A percentile compares a stretch with the other conserved stretches of the same genome.
phyloP scores from a whole-genome alignment of 2,113 vertebrate genomes.

The Solea senegalensis region DNA sequence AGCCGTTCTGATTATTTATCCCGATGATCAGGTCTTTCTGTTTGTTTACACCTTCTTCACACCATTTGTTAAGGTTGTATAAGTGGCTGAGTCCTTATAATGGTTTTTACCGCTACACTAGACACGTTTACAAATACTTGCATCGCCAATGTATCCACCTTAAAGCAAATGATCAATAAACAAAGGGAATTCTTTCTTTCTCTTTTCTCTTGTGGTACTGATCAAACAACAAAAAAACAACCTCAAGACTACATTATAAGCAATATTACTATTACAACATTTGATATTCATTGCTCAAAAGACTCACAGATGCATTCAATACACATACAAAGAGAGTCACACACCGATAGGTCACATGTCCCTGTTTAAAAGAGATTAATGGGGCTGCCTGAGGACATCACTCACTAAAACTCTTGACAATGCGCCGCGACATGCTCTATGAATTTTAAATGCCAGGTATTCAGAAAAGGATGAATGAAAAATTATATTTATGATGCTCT shows the following conservation, averaged over 20 bases:
- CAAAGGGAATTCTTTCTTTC: no score
- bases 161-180: no score
- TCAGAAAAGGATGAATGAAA: slow-evolving; percentile 59
- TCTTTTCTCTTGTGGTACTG: not conserved
- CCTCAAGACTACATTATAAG: slow-evolving; percentile 8
- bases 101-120: no score
- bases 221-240: slow-evolving; percentile 4
- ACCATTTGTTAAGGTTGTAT: no score
- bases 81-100: no score
- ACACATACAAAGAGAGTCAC: slow-evolving; percentile 18
- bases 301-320: slow-evolving; percentile 10
- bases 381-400: slow-evolving; percentile 59
- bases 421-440: slow-evolving; percentile 52
- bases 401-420: slow-evolving; percentile 61
- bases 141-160: no score
- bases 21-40: no score
- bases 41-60: no score
- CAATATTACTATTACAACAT: slow-evolving; percentile 11
- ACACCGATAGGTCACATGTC: slow-evolving; percentile 41
- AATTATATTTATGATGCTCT: slow-evolving; percentile 36
- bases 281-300: slow-evolving; percentile 1
- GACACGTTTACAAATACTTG: no score
- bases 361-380: slow-evolving; percentile 72
- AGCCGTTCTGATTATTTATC: no score
- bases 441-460: slow-evolving; percentile 65